Base-by-base conservation (phyloP, 2,113 vertebrate genomes). In the Ophiodon elongatus region DNA sequence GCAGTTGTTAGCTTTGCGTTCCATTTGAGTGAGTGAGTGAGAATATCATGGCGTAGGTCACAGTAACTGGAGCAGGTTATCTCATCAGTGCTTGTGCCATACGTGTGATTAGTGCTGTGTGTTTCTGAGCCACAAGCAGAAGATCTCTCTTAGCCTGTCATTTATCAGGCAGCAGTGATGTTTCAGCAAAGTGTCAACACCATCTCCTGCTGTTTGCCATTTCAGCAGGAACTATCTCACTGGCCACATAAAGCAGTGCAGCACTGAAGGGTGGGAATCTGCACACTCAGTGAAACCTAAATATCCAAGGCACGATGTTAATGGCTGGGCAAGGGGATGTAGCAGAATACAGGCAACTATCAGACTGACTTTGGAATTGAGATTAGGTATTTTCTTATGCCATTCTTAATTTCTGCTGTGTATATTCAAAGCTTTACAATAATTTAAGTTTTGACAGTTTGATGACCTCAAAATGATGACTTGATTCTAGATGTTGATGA, bases 221-320 rank as follows among this genome's bases (percentile, higher is more conserved):
- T 57, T 23, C 23, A 64, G 5, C 67, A 45, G 45, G 21, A 68
- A 45, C 41, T 69, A 41, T 76, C 64, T 76, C 41, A 19, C 15
- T 37, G 62, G 60, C 62, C 27, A 8, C 33, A 74, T 19, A 72
- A 64, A 64, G 31, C 67, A 64, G n/a, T n/a, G n/a, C n/a, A n/a
- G n/a, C n/a, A n/a, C n/a, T n/a, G n/a, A n/a, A n/a, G n/a, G n/a
- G n/a, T n/a, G n/a, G n/a, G n/a, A n/a, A n/a, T n/a, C n/a, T n/a
- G n/a, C 71, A 70, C 59, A 76, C 54, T 81, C 54, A 31, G 73
- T 52, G 54, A 68, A 62, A 57, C 54, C 17, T 37, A 54, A 80
- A 64, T 59, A 85, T 33, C 13, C 25, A 57, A 6, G 59, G 41
- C 57, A 45, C 41, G 17, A 27, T 45, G 68, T 60, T 35, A 47